These are phyloP conservation scores for Cataglyphis rosenhaueri DNA, from an alignment of 2,888 invertebrate species.

Conservation along the genomic window DNA sequence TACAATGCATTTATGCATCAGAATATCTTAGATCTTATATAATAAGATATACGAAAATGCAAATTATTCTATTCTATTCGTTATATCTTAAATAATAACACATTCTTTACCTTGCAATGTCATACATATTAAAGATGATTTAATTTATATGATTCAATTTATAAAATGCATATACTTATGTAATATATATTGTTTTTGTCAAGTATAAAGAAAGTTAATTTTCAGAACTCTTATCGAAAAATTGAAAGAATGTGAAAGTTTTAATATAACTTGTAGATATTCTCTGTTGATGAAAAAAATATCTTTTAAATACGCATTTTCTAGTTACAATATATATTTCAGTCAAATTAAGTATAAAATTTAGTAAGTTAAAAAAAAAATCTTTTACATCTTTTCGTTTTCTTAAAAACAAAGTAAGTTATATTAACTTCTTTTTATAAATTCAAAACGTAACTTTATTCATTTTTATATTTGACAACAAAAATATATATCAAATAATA, in stretches of 20 bases:
- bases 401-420: neutral
- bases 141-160: neutral
- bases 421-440: neutral
- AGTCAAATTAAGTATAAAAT: neutral
- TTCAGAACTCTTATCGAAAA: neutral
- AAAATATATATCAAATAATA: constrained; percentile 1
- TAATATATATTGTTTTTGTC: neutral
- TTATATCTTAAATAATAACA: neutral
- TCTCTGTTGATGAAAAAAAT: neutral
- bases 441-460: neutral
- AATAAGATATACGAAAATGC: neutral
- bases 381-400: neutral
- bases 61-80: neutral
- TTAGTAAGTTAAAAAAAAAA: neutral
- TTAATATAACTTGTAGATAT: neutral
- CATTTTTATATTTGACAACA: neutral
- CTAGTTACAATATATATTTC: neutral
- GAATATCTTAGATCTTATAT: neutral
- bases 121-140: neutral
- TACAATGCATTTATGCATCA: neutral
- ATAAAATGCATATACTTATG: neutral
- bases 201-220: neutral
- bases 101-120: neutral
- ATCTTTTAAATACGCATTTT: neutral
- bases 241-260: neutral